A percentile compares a stretch with the other conserved stretches of the same genome.
These are phyloP conservation scores for Girardia tigrina DNA, from an alignment of 2,888 invertebrate genomes.

Conservation along the genomic window DNA sequence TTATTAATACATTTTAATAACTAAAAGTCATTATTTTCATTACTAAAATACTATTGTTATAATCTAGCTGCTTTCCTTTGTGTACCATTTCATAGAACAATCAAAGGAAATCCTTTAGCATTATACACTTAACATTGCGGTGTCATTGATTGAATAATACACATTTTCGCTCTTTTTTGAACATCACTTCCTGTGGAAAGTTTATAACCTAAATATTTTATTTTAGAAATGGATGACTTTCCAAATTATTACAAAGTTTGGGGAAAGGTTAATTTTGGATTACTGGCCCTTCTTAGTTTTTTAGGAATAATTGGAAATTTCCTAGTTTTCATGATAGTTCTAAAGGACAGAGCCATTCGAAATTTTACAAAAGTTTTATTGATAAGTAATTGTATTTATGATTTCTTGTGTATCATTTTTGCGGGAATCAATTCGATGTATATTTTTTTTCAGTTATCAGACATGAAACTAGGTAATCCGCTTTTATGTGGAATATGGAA, in stretches of 20 bases:
- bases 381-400: neutral
- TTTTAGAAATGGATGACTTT: neutral
- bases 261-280: neutral
- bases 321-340: neutral
- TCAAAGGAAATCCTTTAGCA: no score
- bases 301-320: neutral
- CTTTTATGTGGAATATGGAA: neutral
- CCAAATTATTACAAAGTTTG: neutral
- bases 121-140: no score
- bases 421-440: neutral
- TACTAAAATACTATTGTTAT: no score
- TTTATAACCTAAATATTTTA: no score
- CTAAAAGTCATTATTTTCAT: no score
- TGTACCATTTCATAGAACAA: no score
- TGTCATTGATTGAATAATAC: no score
- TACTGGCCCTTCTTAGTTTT: neutral
- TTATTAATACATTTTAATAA: no score
- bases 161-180: no score
- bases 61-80: no score
- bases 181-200: no score
- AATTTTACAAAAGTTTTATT: neutral
- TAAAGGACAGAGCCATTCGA: neutral
- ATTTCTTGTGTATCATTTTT: neutral
- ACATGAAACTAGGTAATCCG: neutral
- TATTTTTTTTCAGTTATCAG: neutral